These are phyloP conservation scores for Bugulina stolonifera DNA, from an alignment of 2,888 invertebrate genomes.

Conservation along the genomic window DNA sequence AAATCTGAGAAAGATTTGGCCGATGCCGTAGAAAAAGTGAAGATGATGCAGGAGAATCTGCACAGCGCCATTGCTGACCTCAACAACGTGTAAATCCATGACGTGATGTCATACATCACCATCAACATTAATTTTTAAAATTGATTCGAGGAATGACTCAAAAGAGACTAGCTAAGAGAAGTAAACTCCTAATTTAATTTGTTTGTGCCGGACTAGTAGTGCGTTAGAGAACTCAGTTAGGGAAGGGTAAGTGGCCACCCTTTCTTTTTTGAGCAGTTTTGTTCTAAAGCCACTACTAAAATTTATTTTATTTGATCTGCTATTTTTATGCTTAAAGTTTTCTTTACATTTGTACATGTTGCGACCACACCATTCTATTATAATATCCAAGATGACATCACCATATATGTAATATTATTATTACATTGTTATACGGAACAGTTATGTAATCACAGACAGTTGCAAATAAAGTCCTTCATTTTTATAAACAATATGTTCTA, in stretches of 20 bases:
- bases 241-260: no score
- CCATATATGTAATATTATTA: no score
- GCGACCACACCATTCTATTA: conserved; percentile 6
- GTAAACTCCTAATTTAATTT: not conserved
- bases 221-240: not conserved
- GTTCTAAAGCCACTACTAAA: no score
- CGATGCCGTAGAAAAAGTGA: not conserved
- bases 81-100: conserved; percentile 18
- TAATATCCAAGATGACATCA: no score
- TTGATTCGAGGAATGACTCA: not conserved
- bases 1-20: conserved; percentile 17
- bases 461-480: no score
- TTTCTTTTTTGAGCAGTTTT: no score
- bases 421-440: no score
- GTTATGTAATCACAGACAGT: no score
- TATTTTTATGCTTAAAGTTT: not conserved
- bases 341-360: conserved; percentile 25
- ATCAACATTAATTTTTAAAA: not conserved
- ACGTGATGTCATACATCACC: not conserved
- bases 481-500: no score
- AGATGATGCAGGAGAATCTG: conserved; percentile 8
- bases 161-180: no score
- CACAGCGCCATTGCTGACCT: conserved; percentile 19
- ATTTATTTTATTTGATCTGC: not conserved
- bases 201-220: conserved; percentile 4